Evolutionary conservation across 2,113 vertebrate species (phyloP).

Genomic region (Otocyon megalotis): DNA sequence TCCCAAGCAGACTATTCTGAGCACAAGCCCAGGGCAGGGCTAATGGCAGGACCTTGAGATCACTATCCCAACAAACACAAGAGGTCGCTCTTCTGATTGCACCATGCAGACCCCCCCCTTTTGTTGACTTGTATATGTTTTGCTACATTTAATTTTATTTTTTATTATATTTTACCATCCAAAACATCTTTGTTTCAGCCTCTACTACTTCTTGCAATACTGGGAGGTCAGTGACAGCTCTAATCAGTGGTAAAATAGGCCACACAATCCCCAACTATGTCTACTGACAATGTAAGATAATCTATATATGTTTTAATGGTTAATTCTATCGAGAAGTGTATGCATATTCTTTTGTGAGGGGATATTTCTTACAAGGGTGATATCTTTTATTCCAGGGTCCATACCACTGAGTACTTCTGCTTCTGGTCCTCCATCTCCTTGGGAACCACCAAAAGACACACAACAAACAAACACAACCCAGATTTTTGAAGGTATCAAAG

Average conservation of each 20-base stretch:
- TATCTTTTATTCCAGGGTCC: neutral
- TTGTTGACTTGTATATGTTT: neutral
- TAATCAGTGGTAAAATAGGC: neutral
- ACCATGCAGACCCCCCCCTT: neutral
- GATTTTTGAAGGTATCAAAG: neutral
- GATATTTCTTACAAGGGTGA: neutral
- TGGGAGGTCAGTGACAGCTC: neutral
- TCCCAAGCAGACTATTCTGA: neutral
- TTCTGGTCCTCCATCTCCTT: neutral
- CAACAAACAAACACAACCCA: neutral
- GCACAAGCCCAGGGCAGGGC: neutral
- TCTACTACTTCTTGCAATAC: neutral
- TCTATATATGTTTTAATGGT: neutral
- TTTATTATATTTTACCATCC: neutral
- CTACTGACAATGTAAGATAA: neutral
- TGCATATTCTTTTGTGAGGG: neutral
- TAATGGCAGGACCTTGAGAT: neutral
- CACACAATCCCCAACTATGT: neutral
- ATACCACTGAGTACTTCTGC: neutral
- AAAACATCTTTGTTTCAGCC: neutral
- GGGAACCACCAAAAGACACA: neutral
- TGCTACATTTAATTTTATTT: neutral
- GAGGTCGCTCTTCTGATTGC: neutral
- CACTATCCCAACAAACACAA: neutral
- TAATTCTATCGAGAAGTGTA: neutral